Conservation (phyloP, 2,797 vertebrate species). For the Chelon auratus region DNA sequence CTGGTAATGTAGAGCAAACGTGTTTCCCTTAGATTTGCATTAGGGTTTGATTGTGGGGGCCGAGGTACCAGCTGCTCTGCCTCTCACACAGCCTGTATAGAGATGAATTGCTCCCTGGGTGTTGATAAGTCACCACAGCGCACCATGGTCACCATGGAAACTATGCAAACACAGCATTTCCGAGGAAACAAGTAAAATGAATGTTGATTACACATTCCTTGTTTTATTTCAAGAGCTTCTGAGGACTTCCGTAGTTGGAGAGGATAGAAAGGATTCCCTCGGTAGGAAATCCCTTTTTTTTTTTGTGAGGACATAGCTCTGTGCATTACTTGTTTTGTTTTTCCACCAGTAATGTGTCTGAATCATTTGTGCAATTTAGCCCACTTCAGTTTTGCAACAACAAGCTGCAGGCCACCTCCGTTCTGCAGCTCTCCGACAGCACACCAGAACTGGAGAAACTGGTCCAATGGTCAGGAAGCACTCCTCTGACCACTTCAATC, state of each 20-base stretch:
- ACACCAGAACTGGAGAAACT: conserved; percentile 33
- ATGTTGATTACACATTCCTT: conserved; percentile 60
- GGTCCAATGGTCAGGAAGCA: conserved; percentile 18
- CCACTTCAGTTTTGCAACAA: background rate
- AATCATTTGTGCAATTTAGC: conserved; percentile 27
- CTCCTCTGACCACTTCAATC: conserved; percentile 42
- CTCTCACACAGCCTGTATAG: conserved; percentile 75
- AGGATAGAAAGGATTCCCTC: conserved; percentile 7
- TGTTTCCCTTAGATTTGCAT: conserved; percentile 69
- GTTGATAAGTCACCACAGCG: conserved; percentile 80
- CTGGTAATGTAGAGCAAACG: conserved; percentile 27
- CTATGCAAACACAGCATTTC: conserved; percentile 76
- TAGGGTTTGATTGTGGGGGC: conserved; percentile 71
- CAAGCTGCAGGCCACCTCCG: background rate
- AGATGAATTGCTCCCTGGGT: conserved; percentile 77
- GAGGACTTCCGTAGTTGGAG: conserved; percentile 24
- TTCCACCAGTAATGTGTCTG: background rate
- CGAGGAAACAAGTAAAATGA: conserved; percentile 64
- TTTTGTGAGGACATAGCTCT: background rate
- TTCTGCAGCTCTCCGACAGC: conserved; percentile 2
- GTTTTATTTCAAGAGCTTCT: conserved; percentile 11
- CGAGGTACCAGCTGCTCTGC: conserved; percentile 81
- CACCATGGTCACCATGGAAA: conserved; percentile 80
- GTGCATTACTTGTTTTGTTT: conserved; percentile 20
- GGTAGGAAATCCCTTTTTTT: conserved; percentile 28